Evolutionary conservation across 2,797 vertebrate genomes (phyloP), one percentile per base, ranked within the genome.

Genomic region (Spheniscus humboldti): DNA sequence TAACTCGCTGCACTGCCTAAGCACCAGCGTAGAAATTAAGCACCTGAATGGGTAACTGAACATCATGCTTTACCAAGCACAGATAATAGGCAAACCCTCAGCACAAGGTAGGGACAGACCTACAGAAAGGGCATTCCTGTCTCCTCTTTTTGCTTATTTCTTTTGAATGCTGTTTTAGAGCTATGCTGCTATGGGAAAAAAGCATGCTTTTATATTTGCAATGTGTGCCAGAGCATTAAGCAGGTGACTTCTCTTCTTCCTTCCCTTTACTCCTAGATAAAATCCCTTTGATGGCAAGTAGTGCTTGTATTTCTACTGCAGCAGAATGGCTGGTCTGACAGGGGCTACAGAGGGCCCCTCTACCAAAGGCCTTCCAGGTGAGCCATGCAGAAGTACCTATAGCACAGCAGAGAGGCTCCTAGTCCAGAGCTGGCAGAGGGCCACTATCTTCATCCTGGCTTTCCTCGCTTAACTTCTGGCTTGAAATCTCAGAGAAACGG

Each of bases 361-460:
- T 18, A 14, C 27, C 37, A 11, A 9, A 37, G 11, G 13, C 18
- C 39, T 27, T 39, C n/a, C 47, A 9, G 25, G 24, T 35, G 71
- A 30, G 47, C 72, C 31, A 0, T 4, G 7, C 12, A 11, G 37
- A 50, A 18, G 14, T 13, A 37, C 0, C 30, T 39, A 2, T 1
- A 27, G 60, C 69, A 24, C 43, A 16, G 35, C 56, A 50, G n/a
- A 18, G 31, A 33, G 24, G 20, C 50, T 71, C 23, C 43, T 28
- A 14, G 28, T 18, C 22, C 39, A 10, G 43, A 55, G 41, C 18
- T 33, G 57, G 23, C 7, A 30, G 16, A 37, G 13, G 10, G 35
- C 18, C n/a, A 3, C 68, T 33, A 2, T 5, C 66, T 35, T 14
- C n/a, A 33, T 18, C 39, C 25, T 27, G 17, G 17, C 13, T 31